Evolutionary conservation across 2,113 vertebrate genomes (phyloP), one percentile per base, ranked within the genome.

Genomic region (Hypomesus transpacificus): DNA sequence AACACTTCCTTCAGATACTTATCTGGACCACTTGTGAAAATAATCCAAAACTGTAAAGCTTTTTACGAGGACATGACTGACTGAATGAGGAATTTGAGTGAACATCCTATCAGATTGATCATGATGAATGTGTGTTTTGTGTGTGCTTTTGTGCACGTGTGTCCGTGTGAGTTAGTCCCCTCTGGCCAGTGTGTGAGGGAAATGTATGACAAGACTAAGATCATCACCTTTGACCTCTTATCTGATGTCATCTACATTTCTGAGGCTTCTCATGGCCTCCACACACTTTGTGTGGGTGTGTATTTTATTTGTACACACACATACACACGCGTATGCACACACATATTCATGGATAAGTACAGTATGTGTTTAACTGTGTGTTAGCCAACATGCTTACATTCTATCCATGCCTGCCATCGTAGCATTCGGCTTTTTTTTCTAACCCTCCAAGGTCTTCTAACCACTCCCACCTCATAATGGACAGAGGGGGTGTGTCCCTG

Each of bases 21-120:
- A 53, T 14, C 78, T 70, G 39, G 34, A 63, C 66, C 67, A 74
- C 58, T 66, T 3, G 3, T 57, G 22, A 77, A 70, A 80, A 67
- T 68, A 81, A 86, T 86, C 80, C 57, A 59, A 52, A 70, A 34
- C 4, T 34, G 31, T 4, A 34, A 34, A 34, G 31, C 31, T 34
- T 34, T 34, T 34, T 6, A 34, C 7, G 31, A 34, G 31, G 63
- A 46, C 39, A 46, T 46, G 7, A 46, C 62, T 39, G 34, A 3
- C 17, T 20, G n/a, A 34, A 65, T 31, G 60, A 65, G 31, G 28
- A 31, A 46, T 39, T 16, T 64, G 62, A 20, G 11, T 11, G 28
- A 63, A 65, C 13, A 11, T 20, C 34, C 39, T 39, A 1, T 65
- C 26, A 63, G 28, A 63, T 17, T 17, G 26, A 34, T 63, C 60